A percentile compares a stretch with the other conserved stretches of the same genome.
phyloP scores from a whole-genome alignment of 2,113 vertebrate genomes.

The Ahaetulla prasina region DNA sequence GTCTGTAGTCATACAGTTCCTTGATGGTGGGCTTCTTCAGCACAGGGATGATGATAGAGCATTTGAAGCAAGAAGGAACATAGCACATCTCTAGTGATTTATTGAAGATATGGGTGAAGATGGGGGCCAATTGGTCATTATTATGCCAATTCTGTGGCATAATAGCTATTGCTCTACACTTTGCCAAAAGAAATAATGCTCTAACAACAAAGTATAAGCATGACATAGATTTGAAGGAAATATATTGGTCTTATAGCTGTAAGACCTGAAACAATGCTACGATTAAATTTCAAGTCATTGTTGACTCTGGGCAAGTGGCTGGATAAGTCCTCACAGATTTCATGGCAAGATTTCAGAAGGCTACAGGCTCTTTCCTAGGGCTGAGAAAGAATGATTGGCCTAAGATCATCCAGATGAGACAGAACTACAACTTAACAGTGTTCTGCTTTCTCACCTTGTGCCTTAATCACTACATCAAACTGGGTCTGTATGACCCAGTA shows the following conservation, averaged over 20 bases:
- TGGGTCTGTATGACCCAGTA: background rate
- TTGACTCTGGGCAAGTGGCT: background rate
- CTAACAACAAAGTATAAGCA: background rate
- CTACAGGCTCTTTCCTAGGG: background rate
- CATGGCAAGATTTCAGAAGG: background rate
- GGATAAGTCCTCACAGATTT: background rate
- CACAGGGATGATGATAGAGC: no score
- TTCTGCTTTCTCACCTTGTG: background rate
- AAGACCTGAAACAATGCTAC: background rate
- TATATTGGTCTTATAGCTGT: background rate
- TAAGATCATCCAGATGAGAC: background rate
- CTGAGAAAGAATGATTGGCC: background rate
- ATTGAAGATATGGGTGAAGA: no score
- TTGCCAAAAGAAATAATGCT: background rate
- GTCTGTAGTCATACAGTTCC: no score
- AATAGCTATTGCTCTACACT: background rate
- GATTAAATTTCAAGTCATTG: background rate
- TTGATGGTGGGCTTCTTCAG: no score
- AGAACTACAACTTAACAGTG: background rate
- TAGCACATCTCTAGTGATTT: no score
- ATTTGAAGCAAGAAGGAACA: no score
- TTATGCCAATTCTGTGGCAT: no score
- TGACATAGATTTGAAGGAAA: background rate
- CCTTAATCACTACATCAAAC: background rate
- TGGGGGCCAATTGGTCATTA: no score